A percentile compares a stretch with the other conserved stretches of the same genome.
phyloP scores from a whole-genome alignment of 2,888 invertebrate genomes.

The Notodromas monacha region DNA sequence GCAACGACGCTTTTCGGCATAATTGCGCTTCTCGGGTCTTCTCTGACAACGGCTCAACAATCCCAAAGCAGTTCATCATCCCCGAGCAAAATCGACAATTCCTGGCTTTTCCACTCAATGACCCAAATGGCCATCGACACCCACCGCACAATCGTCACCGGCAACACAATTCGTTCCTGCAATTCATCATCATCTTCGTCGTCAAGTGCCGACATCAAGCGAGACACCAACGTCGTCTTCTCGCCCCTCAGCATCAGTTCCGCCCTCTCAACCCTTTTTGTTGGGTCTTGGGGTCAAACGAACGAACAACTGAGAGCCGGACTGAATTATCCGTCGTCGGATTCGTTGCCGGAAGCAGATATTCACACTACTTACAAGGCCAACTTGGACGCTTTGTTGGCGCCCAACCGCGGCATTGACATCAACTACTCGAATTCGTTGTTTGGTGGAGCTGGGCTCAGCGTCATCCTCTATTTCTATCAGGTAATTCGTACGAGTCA shows the following conservation, averaged over 20 bases:
- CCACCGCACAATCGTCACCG: not conserved
- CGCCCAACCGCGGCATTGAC: not conserved
- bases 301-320: not conserved
- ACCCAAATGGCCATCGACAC: not conserved
- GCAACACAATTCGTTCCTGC: not conserved
- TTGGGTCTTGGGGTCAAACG: not conserved
- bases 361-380: not conserved
- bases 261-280: not conserved
- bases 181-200: no score
- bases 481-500: no score
- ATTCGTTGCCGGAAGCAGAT: no score
- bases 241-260: not conserved
- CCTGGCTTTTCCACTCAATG: not conserved
- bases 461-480: conserved; percentile 1
- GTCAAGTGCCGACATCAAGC: not conserved
- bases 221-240: not conserved
- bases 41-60: no score
- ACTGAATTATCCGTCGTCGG: not conserved
- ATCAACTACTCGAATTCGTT: conserved; percentile 1
- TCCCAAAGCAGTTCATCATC: no score
- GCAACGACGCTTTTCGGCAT: no score
- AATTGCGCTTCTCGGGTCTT: no score
- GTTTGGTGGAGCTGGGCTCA: not conserved
- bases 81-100: no score
- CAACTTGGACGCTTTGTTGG: not conserved